These are phyloP conservation scores for Silurus meridionalis DNA, from an alignment of 2,113 vertebrate genomes.

Conservation along the genomic window DNA sequence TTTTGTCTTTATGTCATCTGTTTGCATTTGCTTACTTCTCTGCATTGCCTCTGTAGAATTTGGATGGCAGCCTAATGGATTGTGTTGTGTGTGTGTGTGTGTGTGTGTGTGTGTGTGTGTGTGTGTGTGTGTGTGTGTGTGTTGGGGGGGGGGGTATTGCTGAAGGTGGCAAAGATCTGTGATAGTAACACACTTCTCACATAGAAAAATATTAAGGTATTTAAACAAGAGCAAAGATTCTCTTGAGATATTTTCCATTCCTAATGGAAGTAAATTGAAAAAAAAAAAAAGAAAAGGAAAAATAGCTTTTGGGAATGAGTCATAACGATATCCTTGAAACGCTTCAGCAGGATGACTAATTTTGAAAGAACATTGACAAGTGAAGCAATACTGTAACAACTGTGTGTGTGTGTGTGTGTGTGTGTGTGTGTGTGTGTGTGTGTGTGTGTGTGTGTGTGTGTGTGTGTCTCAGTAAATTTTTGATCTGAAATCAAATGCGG, in stretches of 20 bases:
- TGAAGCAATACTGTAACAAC: not conserved
- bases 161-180: not conserved
- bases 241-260: not conserved
- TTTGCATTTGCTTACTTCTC: not conserved
- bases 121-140: no score
- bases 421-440: constrained; percentile 22
- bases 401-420: constrained; percentile 3
- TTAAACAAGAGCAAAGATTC: not conserved
- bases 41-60: not conserved
- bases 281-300: not conserved
- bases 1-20: not conserved
- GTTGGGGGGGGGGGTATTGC: not conserved
- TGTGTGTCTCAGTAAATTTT: not conserved
- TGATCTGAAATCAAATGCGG: not conserved
- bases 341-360: constrained; percentile 37
- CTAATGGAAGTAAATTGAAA: constrained; percentile 3
- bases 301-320: constrained; percentile 35
- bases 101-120: not conserved
- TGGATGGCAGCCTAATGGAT: not conserved
- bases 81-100: not conserved
- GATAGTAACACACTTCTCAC: no score
- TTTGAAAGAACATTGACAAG: constrained; percentile 15
- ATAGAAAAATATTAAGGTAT: not conserved
- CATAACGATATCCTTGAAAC: constrained; percentile 36
- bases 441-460: not conserved